Percentiles rank a stretch among this genome's conserved stretches.
These are phyloP conservation scores for Branchinecta sandiegonensis DNA, from an alignment of 2,888 invertebrate genomes.

Conservation along the genomic window DNA sequence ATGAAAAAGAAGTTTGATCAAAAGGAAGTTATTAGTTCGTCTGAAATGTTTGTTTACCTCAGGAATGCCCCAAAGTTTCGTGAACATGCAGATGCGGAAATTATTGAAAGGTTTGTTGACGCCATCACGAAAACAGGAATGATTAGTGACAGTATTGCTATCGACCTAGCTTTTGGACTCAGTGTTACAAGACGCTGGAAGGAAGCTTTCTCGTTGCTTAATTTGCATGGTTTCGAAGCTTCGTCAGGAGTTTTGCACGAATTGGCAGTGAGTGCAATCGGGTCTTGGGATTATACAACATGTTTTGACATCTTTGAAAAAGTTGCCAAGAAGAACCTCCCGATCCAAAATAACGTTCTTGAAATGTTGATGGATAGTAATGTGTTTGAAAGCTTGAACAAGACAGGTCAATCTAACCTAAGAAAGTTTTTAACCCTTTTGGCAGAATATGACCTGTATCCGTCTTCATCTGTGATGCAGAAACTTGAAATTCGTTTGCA, in stretches of 20 bases:
- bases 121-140: not conserved
- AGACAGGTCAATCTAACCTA: not conserved
- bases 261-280: not conserved
- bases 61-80: not conserved
- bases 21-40: not conserved
- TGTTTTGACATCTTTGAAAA: not conserved
- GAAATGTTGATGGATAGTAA: constrained; percentile 1
- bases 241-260: not conserved
- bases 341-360: not conserved
- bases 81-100: not conserved
- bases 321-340: not conserved
- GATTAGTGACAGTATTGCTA: not conserved
- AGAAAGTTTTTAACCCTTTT: not conserved
- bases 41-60: constrained; percentile 4
- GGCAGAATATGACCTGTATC: constrained; percentile 10
- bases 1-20: not conserved
- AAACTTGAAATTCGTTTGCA: not conserved
- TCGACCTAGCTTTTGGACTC: not conserved
- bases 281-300: not conserved
- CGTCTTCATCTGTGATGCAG: not conserved
- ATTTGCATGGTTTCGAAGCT: not conserved
- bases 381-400: not conserved
- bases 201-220: not conserved
- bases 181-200: not conserved
- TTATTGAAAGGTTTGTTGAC: not conserved